phyloP scores from a whole-genome alignment of 2,113 vertebrate species.

The Tinamus guttatus region DNA sequence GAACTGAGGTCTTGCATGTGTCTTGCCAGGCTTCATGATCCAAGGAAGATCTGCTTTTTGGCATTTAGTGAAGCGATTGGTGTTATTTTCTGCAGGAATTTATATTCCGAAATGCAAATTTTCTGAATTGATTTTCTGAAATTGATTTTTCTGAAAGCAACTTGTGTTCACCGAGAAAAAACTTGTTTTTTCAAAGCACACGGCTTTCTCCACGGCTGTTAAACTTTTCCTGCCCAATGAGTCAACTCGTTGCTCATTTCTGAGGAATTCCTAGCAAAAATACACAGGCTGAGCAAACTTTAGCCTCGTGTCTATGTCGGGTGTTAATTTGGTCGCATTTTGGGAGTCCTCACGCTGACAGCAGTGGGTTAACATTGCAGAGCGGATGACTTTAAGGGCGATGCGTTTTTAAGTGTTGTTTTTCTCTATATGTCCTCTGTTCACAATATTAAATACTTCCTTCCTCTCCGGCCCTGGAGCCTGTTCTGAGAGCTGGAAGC shows the following conservation, averaged over 20 bases:
- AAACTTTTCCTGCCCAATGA: not conserved
- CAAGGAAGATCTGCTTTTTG: not conserved
- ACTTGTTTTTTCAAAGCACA: fast-evolving
- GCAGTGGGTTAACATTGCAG: not conserved
- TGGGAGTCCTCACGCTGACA: not conserved
- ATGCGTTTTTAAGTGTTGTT: not conserved
- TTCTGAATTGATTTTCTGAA: not conserved
- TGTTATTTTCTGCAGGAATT: not conserved
- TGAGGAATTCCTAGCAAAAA: not conserved
- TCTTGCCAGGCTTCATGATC: not conserved
- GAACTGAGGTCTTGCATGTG: fast-evolving
- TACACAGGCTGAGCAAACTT: fast-evolving
- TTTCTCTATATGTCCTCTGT: not conserved
- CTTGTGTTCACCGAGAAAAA: not conserved
- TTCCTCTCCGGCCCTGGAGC: not conserved
- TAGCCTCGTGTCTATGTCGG: fast-evolving
- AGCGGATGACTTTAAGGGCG: fast-evolving
- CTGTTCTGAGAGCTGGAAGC: not conserved
- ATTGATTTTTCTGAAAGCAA: not conserved
- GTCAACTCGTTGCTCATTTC: not conserved
- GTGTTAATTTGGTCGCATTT: fast-evolving
- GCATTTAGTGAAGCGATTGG: not conserved
- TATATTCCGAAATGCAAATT: no score
- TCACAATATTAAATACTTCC: conserved; percentile 24
- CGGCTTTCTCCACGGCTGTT: fast-evolving